Evolutionary conservation across 2,113 vertebrate genomes (phyloP).

Genomic region (Proterorhinus semilunaris): DNA sequence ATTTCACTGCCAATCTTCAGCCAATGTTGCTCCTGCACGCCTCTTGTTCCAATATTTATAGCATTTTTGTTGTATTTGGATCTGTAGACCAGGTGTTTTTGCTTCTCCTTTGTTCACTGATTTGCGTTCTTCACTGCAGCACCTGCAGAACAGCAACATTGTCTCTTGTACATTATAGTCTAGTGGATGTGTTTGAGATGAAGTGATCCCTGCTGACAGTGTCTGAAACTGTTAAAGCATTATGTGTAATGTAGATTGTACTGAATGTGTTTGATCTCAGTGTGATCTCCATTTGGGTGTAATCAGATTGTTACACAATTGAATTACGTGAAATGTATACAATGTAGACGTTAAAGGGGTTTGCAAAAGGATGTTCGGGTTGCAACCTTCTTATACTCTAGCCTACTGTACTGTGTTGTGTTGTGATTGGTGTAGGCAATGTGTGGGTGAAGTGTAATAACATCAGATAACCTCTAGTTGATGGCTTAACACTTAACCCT

Average conservation of each 20-base stretch:
- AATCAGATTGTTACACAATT: too few relatives aligned
- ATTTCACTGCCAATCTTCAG: constrained; percentile 34
- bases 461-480: too few relatives aligned
- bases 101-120: neutral
- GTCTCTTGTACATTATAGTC: neutral
- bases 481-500: too few relatives aligned
- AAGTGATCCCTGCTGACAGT: neutral
- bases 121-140: neutral
- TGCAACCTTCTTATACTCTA: too few relatives aligned
- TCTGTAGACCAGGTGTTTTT: neutral
- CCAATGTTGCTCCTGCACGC: constrained; percentile 39
- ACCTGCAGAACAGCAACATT: neutral
- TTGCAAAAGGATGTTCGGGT: too few relatives aligned
- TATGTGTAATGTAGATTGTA: constrained; percentile 1
- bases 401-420: too few relatives aligned
- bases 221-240: neutral
- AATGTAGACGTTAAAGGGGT: too few relatives aligned
- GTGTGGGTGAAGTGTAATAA: too few relatives aligned
- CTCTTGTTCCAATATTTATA: constrained; percentile 3
- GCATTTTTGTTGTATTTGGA: constrained; percentile 11
- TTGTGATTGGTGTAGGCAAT: too few relatives aligned
- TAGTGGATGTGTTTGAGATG: neutral
- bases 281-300: neutral
- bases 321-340: too few relatives aligned
- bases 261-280: neutral